Evolutionary conservation across 2,888 invertebrate genomes (phyloP), one percentile per base, ranked within the genome.

Genomic region (Diogma glabrata): DNA sequence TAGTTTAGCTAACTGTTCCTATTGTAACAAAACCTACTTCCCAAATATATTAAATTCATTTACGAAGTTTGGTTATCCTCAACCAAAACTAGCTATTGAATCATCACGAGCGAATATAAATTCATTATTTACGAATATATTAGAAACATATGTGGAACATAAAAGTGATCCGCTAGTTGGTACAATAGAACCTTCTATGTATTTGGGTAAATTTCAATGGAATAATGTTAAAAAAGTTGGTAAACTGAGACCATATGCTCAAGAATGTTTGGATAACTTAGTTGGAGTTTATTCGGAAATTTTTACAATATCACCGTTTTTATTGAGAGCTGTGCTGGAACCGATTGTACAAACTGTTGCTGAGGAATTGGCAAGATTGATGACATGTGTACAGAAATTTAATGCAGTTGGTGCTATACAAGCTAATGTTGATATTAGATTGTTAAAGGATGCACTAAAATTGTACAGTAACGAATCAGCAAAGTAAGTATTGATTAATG

Each of bases 161-260:
- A 93, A 93, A 64, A 87, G 90, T 43, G 93, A 94, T 71, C 94
- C 94, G 0, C 74, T 96, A 10, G 91, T 95, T 20, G 94, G 93
- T n/a, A 89, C 88, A 6, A 92, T 96, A 56, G 95, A 96, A 69
- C 91, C 90, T 6, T 91, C 90, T 55, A 94, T 96, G 93, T 94
- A 94, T 69, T 76, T 89, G 63, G 93, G 92, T 0, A 76, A 84
- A 52, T 88, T 92, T 64, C 87, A 87, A 63, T 89, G 92, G 82
- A 84, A 86, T 60, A 79, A 81, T 1, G 84, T 86, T 59, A 48
- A 46, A 16, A 75, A 81, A 47, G 84, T 87, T 0, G 79, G 78
- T 5, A 88, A 89, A 64, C 78, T 92, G 10, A 73, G 87, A 49
- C 89, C 89, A 0, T 96, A 95, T 63, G 85, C 91, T 20, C 93